A percentile compares a stretch with the other conserved stretches of the same genome.
These are phyloP conservation scores for Neoitamus cyanurus DNA, from an alignment of 2,888 invertebrate species.

Conservation along the genomic window DNA sequence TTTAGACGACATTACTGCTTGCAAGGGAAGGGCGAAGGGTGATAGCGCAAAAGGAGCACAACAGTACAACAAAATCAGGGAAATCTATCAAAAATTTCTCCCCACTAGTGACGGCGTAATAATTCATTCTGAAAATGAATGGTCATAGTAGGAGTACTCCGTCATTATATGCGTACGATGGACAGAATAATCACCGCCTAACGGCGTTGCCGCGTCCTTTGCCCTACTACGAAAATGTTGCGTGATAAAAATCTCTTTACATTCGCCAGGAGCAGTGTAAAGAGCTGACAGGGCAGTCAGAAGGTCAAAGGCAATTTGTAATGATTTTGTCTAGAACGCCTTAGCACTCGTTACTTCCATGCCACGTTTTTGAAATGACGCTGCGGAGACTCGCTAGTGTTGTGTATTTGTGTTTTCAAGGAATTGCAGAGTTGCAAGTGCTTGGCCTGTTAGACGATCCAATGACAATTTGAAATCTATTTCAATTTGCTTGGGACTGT, in stretches of 20 bases:
- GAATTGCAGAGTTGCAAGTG: background rate
- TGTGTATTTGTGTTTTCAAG: background rate
- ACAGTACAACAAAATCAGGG: background rate
- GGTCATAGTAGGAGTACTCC: constrained; percentile 6
- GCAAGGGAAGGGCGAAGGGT: background rate
- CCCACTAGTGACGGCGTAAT: constrained; percentile 4
- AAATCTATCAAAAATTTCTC: constrained; percentile 34
- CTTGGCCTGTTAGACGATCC: background rate
- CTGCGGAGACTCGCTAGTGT: background rate
- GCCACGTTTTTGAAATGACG: background rate
- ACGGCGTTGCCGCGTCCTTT: background rate
- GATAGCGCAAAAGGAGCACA: background rate
- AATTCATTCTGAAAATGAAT: constrained; percentile 40
- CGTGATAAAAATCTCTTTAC: constrained; percentile 36
- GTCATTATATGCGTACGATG: constrained; percentile 33
- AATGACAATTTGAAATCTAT: background rate
- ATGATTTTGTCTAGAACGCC: constrained; percentile 34
- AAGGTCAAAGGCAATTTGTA: constrained; percentile 38
- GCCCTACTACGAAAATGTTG: constrained; percentile 15
- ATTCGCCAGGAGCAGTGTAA: background rate
- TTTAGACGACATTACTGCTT: background rate
- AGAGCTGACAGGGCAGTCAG: background rate
- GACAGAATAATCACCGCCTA: constrained; percentile 31
- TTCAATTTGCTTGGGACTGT: background rate
- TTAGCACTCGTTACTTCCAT: background rate